phyloP scores from a whole-genome alignment of 2,797 vertebrate genomes.

The Neopelma chrysocephalum region DNA sequence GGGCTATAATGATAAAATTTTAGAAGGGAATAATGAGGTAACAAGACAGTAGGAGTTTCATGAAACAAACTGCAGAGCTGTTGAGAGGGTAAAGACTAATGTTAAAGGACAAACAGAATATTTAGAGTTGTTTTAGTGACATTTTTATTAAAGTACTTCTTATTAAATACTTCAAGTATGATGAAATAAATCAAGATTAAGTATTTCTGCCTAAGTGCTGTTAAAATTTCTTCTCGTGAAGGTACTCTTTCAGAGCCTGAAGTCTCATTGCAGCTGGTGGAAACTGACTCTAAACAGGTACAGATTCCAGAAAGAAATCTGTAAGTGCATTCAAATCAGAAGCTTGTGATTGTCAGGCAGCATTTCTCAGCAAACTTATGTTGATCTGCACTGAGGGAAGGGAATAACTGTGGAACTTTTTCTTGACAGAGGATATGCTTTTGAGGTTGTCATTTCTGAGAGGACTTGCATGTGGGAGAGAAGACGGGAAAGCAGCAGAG shows the following conservation, averaged over 20 bases:
- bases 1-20: slow-evolving; percentile 9
- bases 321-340: not conserved
- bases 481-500: not conserved
- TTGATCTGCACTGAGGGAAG: not conserved
- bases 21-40: slow-evolving; percentile 29
- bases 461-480: not conserved
- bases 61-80: not conserved
- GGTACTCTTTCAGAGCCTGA: not conserved
- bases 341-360: not conserved
- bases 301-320: not conserved
- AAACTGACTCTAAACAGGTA: not conserved
- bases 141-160: not conserved
- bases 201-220: not conserved
- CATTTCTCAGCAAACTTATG: not conserved
- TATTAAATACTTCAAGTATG: not conserved
- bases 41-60: slow-evolving; percentile 37
- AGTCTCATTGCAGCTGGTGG: not conserved
- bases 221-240: not conserved
- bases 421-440: not conserved
- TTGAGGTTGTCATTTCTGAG: not conserved
- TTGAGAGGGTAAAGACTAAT: not conserved
- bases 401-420: not conserved
- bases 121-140: not conserved
- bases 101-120: not conserved
- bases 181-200: slow-evolving; percentile 3